Evolutionary conservation across 1,140 invertebrate species (phyloP), one percentile per base, ranked within the genome.

Genomic region (Amphibalanus amphitrite): DNA sequence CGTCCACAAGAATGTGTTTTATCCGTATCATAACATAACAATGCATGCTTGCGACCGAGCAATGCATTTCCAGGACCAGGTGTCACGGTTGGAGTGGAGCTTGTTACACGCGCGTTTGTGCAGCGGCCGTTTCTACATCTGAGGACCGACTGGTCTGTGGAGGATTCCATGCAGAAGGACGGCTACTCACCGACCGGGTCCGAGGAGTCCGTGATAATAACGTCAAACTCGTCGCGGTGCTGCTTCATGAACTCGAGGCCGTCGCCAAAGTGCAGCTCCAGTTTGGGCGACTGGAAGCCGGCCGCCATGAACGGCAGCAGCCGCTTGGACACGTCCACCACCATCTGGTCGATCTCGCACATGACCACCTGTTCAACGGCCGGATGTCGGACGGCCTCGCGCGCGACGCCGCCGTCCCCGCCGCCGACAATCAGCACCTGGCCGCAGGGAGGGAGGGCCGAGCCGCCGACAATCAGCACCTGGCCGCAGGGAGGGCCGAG

Each of bases 191-290:
- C 96, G 64, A 97, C 84, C 25, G 95, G 96, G 83, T 98, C 96
- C 38, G 93, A 96, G 68, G 94, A 97, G 79, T 99, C 97, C 0
- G 97, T 99, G 47, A 99, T 97, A 71, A 99, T 96, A 29, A 99
- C 90, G 82, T 98, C 96, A 81, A 95, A 99, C 81, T 92, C 87
- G 38, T 87, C 84, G 69, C 84, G 82, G 76, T 95, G 92, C 59
- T 90, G 85, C 74, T 90, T 89, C 85, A 99, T 89, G 79, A 94
- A 99, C 75, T 96, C 89, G 78, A 96, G 95, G 0, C 97, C 97
- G 80, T 99, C 96, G 0, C 90, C 91, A 67, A 98, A 87, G 76
- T 90, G 86, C 0, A 98, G 78, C 0, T 82, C 88, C 0, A 98
- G 78, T 80, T 97, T 97, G 0, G 89, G 86, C 81, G 88, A 87